A percentile compares a stretch with the other conserved stretches of the same genome.
Evolutionary conservation across 2,797 vertebrate genomes (phyloP).

Genomic region (Cottoperca gobio): DNA sequence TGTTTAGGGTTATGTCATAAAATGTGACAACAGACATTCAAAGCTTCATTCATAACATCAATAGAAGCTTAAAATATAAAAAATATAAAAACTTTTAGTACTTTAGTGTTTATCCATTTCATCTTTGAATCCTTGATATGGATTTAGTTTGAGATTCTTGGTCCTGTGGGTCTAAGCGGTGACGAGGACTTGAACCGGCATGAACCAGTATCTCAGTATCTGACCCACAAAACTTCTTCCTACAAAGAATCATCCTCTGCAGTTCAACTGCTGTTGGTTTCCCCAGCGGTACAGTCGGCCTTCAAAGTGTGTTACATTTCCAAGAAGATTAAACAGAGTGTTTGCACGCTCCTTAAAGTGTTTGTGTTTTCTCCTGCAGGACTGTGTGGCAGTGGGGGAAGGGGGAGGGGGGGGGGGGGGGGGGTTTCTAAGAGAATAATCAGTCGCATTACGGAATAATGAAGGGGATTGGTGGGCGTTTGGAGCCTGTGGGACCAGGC

Average conservation of each 20-base stretch:
- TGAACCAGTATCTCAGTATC: background rate
- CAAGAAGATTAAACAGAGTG: constrained; percentile 58
- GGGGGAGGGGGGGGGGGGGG: too few species aligned
- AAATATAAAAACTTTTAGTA: too few species aligned
- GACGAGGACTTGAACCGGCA: background rate
- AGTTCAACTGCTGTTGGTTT: constrained; percentile 4
- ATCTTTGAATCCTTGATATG: background rate
- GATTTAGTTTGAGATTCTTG: background rate
- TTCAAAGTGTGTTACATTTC: constrained; percentile 47
- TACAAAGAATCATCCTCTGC: background rate
- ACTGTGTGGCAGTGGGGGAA: constrained; percentile 14
- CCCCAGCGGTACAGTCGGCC: constrained; percentile 14
- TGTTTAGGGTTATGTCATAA: too few species aligned
- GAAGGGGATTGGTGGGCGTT: constrained; percentile 41
- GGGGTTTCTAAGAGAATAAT: constrained; percentile 44
- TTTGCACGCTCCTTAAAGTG: constrained; percentile 53
- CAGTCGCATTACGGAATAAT: constrained; percentile 56
- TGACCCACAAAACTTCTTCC: constrained; percentile 12
- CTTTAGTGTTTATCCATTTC: constrained; percentile 1
- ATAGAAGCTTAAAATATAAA: too few species aligned
- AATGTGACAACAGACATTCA: too few species aligned
- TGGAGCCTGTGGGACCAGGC: constrained; percentile 40
- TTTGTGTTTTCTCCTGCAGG: constrained; percentile 56
- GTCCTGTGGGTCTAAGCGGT: background rate
- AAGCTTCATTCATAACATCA: too few species aligned